These are phyloP conservation scores for Balearica regulorum DNA, from an alignment of 2,797 vertebrate species.

Conservation along the genomic window DNA sequence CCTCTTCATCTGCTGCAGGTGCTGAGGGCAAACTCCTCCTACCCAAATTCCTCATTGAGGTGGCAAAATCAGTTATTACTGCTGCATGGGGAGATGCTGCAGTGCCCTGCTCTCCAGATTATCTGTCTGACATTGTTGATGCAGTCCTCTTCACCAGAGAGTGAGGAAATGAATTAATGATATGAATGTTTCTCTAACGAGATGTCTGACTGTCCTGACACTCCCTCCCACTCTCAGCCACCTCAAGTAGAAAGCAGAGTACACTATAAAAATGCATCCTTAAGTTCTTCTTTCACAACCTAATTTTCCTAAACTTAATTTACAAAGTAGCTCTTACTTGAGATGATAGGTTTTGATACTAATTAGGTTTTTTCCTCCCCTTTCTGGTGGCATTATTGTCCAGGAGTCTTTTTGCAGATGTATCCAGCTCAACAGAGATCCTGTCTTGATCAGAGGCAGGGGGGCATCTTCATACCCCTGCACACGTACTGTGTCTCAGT, in stretches of 20 bases:
- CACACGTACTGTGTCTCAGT: fast-evolving
- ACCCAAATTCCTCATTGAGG: background rate
- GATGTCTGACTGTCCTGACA: constrained; percentile 19
- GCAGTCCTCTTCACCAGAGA: background rate
- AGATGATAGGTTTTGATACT: background rate
- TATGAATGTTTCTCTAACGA: background rate
- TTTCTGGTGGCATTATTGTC: background rate
- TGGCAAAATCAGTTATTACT: background rate
- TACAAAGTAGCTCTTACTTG: background rate
- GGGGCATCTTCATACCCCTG: background rate
- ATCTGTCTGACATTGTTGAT: background rate
- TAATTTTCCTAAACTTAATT: background rate
- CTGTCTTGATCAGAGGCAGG: background rate
- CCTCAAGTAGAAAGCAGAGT: background rate
- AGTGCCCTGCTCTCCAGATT: background rate
- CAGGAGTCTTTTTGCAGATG: background rate
- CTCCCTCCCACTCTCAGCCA: constrained; percentile 21
- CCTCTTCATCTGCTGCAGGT: background rate
- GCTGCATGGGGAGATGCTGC: background rate
- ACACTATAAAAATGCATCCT: background rate
- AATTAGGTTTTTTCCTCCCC: background rate
- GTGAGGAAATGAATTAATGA: background rate
- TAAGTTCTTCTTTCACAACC: constrained; percentile 20
- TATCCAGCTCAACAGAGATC: background rate
- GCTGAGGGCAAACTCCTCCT: background rate